Evolutionary conservation across 2,113 vertebrate genomes (phyloP).

Genomic region (Leiothrix lutea): DNA sequence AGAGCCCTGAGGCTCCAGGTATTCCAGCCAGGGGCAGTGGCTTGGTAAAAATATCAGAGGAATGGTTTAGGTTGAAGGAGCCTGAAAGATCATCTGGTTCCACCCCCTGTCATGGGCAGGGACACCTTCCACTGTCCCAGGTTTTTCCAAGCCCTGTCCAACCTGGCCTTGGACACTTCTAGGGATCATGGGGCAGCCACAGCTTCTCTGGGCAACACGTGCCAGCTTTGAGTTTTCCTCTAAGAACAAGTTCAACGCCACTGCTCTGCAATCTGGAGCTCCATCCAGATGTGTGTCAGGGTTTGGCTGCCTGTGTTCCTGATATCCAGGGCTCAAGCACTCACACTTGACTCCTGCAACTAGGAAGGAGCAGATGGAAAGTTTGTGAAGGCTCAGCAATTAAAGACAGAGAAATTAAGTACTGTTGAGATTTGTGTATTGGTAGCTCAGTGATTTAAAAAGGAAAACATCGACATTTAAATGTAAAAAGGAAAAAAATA

Average conservation of each 20-base stretch:
- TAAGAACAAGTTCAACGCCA: not conserved
- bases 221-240: not conserved
- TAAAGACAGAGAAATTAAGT: not conserved
- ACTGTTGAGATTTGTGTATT: not conserved
- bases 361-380: not conserved
- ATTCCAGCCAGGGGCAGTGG: not conserved
- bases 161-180: not conserved
- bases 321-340: not conserved
- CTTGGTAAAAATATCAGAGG: not conserved
- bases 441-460: not conserved
- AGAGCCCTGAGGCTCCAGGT: not conserved
- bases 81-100: not conserved
- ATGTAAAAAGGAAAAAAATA: not conserved
- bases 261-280: not conserved
- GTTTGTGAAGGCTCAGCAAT: not conserved
- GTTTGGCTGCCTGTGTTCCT: not conserved
- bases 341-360: not conserved
- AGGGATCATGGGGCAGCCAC: not conserved
- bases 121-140: not conserved
- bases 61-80: not conserved
- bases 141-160: rapidly evolving
- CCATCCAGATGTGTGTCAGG: rapidly evolving
- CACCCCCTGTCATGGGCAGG: not conserved
- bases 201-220: not conserved
- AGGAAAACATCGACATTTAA: not conserved